Percentiles rank a stretch among this genome's conserved stretches.
Conservation (phyloP, 53 echinoderm and acorn worm genomes). For the Luidia sarsii region DNA sequence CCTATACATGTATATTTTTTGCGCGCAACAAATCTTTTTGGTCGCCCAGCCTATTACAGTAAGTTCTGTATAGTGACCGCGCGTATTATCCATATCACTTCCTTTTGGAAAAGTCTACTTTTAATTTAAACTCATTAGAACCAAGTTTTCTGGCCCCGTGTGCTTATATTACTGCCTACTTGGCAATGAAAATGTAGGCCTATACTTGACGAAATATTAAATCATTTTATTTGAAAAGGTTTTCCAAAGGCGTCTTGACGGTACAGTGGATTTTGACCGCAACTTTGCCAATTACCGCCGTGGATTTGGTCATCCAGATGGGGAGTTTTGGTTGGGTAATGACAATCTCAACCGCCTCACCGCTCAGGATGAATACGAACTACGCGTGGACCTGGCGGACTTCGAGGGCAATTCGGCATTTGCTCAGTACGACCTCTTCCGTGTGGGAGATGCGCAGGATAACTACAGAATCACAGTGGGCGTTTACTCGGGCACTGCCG, state of each 20-base stretch:
- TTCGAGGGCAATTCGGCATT: slow-evolving; percentile 59
- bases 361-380: slow-evolving; percentile 85
- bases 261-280: slow-evolving; percentile 73
- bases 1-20: background rate
- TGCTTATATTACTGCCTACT: too few relatives aligned
- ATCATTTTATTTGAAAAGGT: slow-evolving; percentile 65
- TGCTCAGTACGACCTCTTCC: slow-evolving; percentile 75
- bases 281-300: slow-evolving; percentile 79
- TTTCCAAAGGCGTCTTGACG: slow-evolving; percentile 77
- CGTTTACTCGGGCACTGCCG: slow-evolving; percentile 82
- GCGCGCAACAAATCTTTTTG: too few relatives aligned
- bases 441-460: slow-evolving; percentile 51
- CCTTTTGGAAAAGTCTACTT: too few relatives aligned
- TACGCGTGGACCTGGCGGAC: slow-evolving; percentile 85
- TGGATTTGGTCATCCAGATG: slow-evolving; percentile 79
- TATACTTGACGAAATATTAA: too few relatives aligned
- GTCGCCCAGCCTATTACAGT: too few relatives aligned
- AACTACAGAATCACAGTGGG: slow-evolving; percentile 70
- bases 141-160: too few relatives aligned
- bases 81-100: too few relatives aligned
- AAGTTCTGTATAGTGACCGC: too few relatives aligned
- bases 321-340: slow-evolving; percentile 91
- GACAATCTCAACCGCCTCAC: slow-evolving; percentile 78
- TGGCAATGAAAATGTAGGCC: too few relatives aligned
- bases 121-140: too few relatives aligned